phyloP scores from a whole-genome alignment of 2,888 invertebrate species.

The Parelbella ahira region DNA sequence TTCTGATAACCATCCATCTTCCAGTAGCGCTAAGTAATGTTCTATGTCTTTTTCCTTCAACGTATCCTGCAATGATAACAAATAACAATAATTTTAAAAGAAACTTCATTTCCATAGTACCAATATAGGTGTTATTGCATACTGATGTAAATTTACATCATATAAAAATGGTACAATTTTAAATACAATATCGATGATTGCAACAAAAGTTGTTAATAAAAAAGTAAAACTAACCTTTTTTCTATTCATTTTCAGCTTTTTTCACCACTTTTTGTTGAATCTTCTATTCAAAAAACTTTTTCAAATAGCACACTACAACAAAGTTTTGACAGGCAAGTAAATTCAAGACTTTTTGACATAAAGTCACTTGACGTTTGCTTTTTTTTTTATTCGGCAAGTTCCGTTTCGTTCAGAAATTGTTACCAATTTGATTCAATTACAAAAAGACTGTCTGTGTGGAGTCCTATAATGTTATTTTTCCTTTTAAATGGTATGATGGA shows the following conservation, averaged over 20 bases:
- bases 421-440: no score
- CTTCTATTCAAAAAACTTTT: not conserved
- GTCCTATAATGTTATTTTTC: no score
- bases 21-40: slow-evolving; percentile 14
- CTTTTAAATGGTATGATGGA: slow-evolving; percentile 14
- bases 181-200: slow-evolving; percentile 7
- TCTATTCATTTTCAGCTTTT: slow-evolving; percentile 11
- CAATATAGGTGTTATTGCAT: no score
- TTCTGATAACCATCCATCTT: slow-evolving; percentile 26
- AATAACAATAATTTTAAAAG: no score
- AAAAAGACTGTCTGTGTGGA: no score
- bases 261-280: not conserved
- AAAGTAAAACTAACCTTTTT: slow-evolving; percentile 8
- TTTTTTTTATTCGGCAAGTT: slow-evolving; percentile 3
- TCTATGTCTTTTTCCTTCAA: slow-evolving; percentile 22
- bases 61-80: slow-evolving; percentile 18
- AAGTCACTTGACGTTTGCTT: slow-evolving; percentile 13
- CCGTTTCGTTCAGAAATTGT: slow-evolving; percentile 1
- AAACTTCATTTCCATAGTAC: no score
- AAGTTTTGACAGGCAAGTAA: no score
- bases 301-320: slow-evolving; percentile 1
- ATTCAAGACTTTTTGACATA: no score
- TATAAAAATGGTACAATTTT: slow-evolving; percentile 12
- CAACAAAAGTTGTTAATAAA: no score
- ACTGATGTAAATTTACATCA: slow-evolving; percentile 24